Evolutionary conservation across 2,113 vertebrate species (phyloP), one percentile per base, ranked within the genome.

Genomic region (Pseudorectes ferrugineus): DNA sequence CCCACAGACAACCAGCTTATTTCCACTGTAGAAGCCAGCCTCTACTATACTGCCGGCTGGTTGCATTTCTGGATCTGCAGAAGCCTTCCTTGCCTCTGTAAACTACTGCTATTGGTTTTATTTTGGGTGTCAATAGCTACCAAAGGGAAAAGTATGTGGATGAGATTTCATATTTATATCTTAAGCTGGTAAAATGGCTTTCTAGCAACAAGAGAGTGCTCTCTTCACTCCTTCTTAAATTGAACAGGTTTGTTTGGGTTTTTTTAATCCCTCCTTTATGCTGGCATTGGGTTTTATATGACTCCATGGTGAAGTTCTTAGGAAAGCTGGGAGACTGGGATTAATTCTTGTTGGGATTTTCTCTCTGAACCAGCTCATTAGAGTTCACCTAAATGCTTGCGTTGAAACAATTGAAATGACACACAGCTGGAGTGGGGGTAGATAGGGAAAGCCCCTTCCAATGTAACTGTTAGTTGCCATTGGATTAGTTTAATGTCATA

Each of bases 11-110:
- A 61, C 20, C 4, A n/a, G 2, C 2, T 77, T 58, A 25, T 8
- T 40, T 18, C 16, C 1, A 2, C 17, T 31, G 26, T 80, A 61
- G 66, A 58, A 79, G 49, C 28, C n/a, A 29, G 33, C 21, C 46
- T 89, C 29, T 58, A 5, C 17, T 19, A 31, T 42, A 17, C 20
- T 66, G 7, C 29, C 0, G 0, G 1, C 62, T 49, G 21, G 9
- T 22, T 70, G 43, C 38, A 9, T 22, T 81, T 71, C 65, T 89
- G 74, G 10, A 43, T 59, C 52, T 8, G 5, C 66, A 85, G 73
- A 63, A 48, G 5, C 1, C 2, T 85, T 78, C 52, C 24, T 77
- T 91, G 22, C 18, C 48, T 61, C 59, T 83, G 26, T 51, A 52
- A 65, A 49, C 33, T 51, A 2, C 7, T 85, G 13, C 21, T 71